Evolutionary conservation across 2,888 invertebrate species (phyloP), one percentile per base, ranked within the genome.

Genomic region (Tenthredo notha): DNA sequence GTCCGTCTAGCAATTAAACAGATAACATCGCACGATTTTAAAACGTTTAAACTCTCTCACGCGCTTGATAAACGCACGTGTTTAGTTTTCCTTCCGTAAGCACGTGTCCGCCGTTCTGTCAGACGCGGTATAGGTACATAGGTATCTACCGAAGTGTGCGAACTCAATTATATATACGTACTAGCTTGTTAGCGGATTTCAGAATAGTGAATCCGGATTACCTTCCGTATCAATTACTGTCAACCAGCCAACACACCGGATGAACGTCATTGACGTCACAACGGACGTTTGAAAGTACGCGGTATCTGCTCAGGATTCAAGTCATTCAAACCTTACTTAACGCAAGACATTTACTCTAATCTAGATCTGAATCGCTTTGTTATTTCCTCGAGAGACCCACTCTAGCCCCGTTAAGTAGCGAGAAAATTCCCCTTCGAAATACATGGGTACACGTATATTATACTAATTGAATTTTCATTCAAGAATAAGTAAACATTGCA

Each of bases 141-240:
- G 47, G 77, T 54, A 43, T 43, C 43, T 1, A 10, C n/a, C 50
- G 61, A 61, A 37, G 61, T 37, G 61, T 25, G 61, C 61, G 40
- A 80, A 58, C 61, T 58, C 80, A 80, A 80, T 80, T 80, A 80
- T 61, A 80, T 9, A 50, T 54, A 77, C 54, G 21, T 77, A 61
- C 12, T 61, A 40, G 61, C 58, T 61, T 37, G 80, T 61, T 61
- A 80, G 77, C 47, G 77, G 40, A 80, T 58, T 80, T 61, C 37
- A 33, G 58, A 61, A 80, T 33, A 80, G 61, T 61, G 40, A 80
- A 80, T 80, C 61, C 80, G 80, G 58, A 61, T 80, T 61, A 80
- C 80, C 61, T 58, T 80, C 61, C 80, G 80, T 40, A 40, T 80
- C 80, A 80, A 80, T 80, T 61, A 80, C 80, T 37, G 80, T 58